Conservation (phyloP, 2,797 vertebrate species). For the Cichlasoma orientale region DNA sequence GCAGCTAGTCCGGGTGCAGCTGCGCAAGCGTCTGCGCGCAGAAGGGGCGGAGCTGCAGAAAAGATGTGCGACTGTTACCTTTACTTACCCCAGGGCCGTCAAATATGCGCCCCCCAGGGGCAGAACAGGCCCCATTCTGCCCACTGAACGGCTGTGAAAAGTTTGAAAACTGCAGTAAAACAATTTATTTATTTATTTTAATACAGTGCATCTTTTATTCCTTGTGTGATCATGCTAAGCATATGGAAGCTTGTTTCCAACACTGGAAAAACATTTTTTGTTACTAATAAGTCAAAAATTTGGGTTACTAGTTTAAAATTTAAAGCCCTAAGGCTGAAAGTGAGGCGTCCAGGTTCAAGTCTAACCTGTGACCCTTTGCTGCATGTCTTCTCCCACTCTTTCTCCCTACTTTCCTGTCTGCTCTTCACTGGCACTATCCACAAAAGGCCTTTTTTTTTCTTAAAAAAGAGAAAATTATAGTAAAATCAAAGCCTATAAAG, state of each 20-base stretch:
- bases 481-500: no score
- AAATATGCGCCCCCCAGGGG: no score
- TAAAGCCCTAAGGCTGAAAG: no score
- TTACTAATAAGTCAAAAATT: not conserved
- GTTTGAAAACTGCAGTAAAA: not conserved
- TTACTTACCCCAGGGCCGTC: no score
- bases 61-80: not conserved
- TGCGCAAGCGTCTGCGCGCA: slow-evolving; percentile 12
- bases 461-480: not conserved
- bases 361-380: no score
- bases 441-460: no score
- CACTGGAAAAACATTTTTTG: not conserved
- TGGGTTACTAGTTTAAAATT: not conserved
- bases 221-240: not conserved
- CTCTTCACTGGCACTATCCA: no score
- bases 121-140: not conserved
- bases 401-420: no score
- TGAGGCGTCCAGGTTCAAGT: no score
- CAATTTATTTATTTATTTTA: not conserved
- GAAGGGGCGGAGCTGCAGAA: slow-evolving; percentile 44
- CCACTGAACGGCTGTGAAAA: not conserved
- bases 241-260: not conserved
- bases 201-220: not conserved
- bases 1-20: not conserved
- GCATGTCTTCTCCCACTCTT: no score